Evolutionary conservation across 2,797 vertebrate genomes (phyloP), one percentile per base, ranked within the genome.

Genomic region (Avahi laniger): DNA sequence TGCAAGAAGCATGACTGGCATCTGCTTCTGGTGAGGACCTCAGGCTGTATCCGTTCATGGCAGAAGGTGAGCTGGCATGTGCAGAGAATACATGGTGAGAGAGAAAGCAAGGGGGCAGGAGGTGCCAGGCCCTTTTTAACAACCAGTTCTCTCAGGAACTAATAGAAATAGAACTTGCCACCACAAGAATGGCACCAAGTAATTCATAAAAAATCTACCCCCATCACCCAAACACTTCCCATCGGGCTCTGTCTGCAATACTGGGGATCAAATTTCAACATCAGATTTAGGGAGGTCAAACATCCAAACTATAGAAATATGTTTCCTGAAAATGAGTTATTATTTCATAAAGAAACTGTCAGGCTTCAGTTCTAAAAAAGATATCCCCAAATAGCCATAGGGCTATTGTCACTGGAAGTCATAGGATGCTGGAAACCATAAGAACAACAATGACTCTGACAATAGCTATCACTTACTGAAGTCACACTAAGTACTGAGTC

Each of bases 341-440:
- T 67, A 88, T 67, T 79, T 72, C 61, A 72, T 92, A 86, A 94
- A 83, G 54, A 95, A 95, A 83, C 17, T 81, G 67, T 85, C 26
- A 85, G 38, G 33, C 70, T 80, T 87, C 20, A 73, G 28, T 69
- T 95, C 54, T 54, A 76, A 54, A 75, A 57, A 73, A 46, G 57
- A 65, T 33, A 67, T 79, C 33, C 1, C 30, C 65, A 30, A 85
- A 61, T 85, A 33, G 17, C 5, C 18, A 73, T 9, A 78, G 76
- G 5, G 2, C 22, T 70, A 14, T 18, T 48, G 43, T 82, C 69
- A n/a, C 54, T 43, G 18, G n/a, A 81, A 89, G 35, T 81, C 72
- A 88, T 0, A 72, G 59, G 15, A 84, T 61, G 2, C 14, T 30
- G 4, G 4, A 30, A 83, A 92, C 13, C 65, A 26, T 26, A 61